Evolutionary conservation across 2,888 invertebrate genomes (phyloP), one percentile per base, ranked within the genome.

Genomic region (Pammene aurita): DNA sequence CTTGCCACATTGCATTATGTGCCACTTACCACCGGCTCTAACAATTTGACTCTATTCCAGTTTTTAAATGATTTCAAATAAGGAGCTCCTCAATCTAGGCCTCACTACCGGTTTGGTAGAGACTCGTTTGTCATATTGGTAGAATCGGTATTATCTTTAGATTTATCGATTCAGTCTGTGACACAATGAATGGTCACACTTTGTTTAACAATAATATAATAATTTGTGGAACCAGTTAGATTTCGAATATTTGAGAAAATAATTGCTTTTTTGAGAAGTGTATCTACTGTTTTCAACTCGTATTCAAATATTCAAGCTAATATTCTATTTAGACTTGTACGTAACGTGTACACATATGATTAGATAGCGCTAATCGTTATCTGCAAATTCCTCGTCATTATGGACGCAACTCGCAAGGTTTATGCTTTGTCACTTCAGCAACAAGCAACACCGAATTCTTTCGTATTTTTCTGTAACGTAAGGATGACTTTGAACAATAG

Each of bases 1-100:
- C 85, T 86, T 86, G 83, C 85, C 81, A 82, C 84, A 86, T 79
- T 79, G 78, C 81, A 80, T 84, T 84, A 84, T 84, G 83, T 81
- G 81, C 84, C 79, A 84, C 84, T 87, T 86, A 82, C 79, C 71
- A 76, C 76, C 69, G 72, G 71, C 74, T 81, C 80, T 78, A 78
- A 79, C 80, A 78, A 79, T 79, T 81, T 74, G 73, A 77, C 77
- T 73, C 72, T 72, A 76, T 75, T 72, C 69, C 72, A 73, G 72
- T 75, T 73, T 69, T 68, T 69, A 74, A 69, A 60, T 54, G 65
- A 65, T 69, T 65, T 69, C 69, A 65, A 60, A 69, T 69, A 69
- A 65, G 69, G 65, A 65, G 68, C 46, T 54, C 44, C 48, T 69
- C 69, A 69, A 69, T 69, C 69, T 69, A 65, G 64, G 65, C 60